Evolutionary conservation across 2,113 vertebrate species (phyloP).

Genomic region (Petroica traversi): DNA sequence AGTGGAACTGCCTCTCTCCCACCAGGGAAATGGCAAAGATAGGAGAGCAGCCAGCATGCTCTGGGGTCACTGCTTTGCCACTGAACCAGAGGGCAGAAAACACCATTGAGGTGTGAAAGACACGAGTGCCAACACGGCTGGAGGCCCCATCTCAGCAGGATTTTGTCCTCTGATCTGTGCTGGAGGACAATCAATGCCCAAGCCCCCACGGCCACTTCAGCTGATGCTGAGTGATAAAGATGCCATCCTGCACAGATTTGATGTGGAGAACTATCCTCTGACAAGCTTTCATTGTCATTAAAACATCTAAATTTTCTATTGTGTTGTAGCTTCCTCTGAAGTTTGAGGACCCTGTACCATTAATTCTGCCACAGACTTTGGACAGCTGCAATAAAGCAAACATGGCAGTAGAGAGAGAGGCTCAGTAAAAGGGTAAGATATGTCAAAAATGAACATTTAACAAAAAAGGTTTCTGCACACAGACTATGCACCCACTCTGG

Average conservation of each 20-base stretch:
- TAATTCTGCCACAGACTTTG: background rate
- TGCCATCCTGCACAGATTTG: background rate
- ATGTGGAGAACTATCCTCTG: background rate
- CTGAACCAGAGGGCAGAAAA: background rate
- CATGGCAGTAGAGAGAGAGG: background rate
- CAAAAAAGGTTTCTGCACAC: background rate
- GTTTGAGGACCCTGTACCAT: background rate
- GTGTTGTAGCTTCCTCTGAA: background rate
- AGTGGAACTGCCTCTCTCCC: background rate
- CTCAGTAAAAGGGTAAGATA: background rate
- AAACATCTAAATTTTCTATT: background rate
- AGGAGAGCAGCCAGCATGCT: background rate
- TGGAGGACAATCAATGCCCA: background rate
- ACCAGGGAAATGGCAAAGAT: background rate
- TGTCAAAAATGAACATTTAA: background rate
- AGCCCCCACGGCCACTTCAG: accelerated
- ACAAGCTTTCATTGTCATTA: background rate
- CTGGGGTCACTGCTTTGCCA: background rate
- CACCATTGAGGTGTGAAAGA: background rate
- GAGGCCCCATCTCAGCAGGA: background rate
- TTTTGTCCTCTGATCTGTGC: background rate
- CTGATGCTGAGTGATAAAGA: background rate
- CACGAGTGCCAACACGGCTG: background rate
- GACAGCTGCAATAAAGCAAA: background rate
- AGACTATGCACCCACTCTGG: background rate